Evolutionary conservation across 1,140 invertebrate species (phyloP), one percentile per base, ranked within the genome.

Genomic region (Drosophila rhopaloa): DNA sequence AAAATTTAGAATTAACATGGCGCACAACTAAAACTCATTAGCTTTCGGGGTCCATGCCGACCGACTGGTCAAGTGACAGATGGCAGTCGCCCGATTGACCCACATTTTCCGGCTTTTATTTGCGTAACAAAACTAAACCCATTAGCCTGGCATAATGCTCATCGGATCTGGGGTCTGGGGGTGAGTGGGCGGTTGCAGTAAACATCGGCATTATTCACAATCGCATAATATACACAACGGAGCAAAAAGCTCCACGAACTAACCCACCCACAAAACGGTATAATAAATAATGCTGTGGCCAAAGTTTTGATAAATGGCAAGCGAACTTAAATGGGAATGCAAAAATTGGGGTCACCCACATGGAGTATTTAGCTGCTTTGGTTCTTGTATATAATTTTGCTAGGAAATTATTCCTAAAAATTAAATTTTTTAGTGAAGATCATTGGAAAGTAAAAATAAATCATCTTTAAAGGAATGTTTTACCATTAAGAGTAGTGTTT

Each of bases 11-110:
- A 81, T 78, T 88, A 89, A 89, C 67, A 62, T 74, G 62, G 60
- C 62, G 59, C 71, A 88, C 85, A 84, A 89, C 82, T 88, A 84
- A 88, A 88, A 89, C 79, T 80, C 83, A 88, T 88, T 88, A 82
- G 67, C 58, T 53, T 44, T 58, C 41, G 41, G 47, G 65, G 44
- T 38, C 62, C 56, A 60, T 27, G 43, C 13, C 46, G 29, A 53
- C n/a, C 27, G 19, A 57, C 55, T 61, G 16, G 40, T 53, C 43
- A 32, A 57, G 44, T 65, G 57, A 54, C 71, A 54, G 27, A 66
- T 53, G 60, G 62, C 47, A 53, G 62, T 24, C 35, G 32, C 53
- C 16, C 76, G 63, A 62, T 79, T 86, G 83, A 86, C 83, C 83
- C 84, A 86, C 84, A 88, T 86, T 83, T 51, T 53, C 51, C 60